A percentile compares a stretch with the other conserved stretches of the same genome.
Evolutionary conservation across 2,113 vertebrate genomes (phyloP).

Genomic region (Sula dactylatra): DNA sequence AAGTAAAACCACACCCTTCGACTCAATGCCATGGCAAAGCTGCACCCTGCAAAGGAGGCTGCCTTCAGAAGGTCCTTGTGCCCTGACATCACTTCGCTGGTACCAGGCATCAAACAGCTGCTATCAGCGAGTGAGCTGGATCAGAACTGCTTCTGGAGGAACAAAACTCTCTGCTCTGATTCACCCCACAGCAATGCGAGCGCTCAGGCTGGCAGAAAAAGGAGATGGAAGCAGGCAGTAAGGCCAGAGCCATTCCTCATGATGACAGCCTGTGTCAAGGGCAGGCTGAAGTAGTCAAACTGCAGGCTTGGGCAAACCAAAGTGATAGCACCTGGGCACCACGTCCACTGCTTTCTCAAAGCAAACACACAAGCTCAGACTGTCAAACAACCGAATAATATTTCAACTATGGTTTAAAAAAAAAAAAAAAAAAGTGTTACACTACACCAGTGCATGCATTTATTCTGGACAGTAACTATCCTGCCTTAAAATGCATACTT

Average conservation of each 20-base stretch:
- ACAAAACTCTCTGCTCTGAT: not conserved
- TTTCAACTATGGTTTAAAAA: not conserved
- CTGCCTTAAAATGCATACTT: not conserved
- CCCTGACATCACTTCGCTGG: accelerated
- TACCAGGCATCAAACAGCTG: not conserved
- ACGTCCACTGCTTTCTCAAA: not conserved
- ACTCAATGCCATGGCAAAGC: accelerated
- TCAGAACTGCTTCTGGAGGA: not conserved
- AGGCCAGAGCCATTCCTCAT: not conserved
- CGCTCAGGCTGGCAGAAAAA: accelerated
- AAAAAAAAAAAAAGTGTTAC: not conserved
- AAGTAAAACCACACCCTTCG: not conserved
- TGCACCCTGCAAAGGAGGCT: not conserved
- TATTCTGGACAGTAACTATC: not conserved
- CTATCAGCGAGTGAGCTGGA: not conserved
- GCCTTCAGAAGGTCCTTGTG: not conserved
- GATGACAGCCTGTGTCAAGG: not conserved
- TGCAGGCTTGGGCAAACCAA: not conserved
- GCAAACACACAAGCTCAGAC: not conserved
- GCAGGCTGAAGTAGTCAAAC: not conserved
- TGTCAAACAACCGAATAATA: not conserved
- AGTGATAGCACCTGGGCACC: not conserved
- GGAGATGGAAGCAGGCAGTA: not conserved
- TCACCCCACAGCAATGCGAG: accelerated
- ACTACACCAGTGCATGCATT: not conserved